phyloP scores from a whole-genome alignment of 2,113 vertebrate species.

The Myxocyprinus asiaticus region DNA sequence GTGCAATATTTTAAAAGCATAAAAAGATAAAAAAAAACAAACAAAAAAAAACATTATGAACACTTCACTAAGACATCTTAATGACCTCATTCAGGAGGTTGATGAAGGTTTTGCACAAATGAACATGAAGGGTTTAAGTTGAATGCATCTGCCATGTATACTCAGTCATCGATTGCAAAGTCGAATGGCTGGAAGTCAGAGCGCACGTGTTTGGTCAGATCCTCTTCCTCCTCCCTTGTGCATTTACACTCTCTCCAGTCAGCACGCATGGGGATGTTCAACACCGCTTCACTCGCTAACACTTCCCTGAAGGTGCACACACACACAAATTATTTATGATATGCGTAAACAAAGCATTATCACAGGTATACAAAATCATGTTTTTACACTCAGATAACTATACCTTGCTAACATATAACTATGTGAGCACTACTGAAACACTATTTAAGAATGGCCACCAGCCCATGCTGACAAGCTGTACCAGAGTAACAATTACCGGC shows the following conservation, averaged over 20 bases:
- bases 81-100: not conserved
- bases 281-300: conserved; percentile 85
- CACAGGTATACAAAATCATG: not conserved
- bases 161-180: conserved; percentile 81
- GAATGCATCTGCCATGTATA: not conserved
- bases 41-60: not conserved
- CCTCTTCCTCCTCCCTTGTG: conserved; percentile 81
- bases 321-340: conserved; percentile 7
- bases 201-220: conserved; percentile 71
- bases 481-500: conserved; percentile 75
- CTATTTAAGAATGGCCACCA: too few species aligned
- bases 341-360: not conserved
- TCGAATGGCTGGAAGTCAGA: conserved; percentile 85
- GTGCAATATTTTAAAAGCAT: conserved; percentile 24
- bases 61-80: not conserved
- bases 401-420: too few species aligned
- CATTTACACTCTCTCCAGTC: conserved; percentile 91
- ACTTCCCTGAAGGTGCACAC: conserved; percentile 83
- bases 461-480: too few species aligned
- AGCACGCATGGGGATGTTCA: conserved; percentile 86
- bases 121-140: not conserved
- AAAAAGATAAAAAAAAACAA: not conserved
- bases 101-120: not conserved
- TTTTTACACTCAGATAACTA: not conserved
- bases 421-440: too few species aligned